Base-by-base conservation (phyloP, 2,797 vertebrate genomes). In the Pseudomugil gertrudae region DNA sequence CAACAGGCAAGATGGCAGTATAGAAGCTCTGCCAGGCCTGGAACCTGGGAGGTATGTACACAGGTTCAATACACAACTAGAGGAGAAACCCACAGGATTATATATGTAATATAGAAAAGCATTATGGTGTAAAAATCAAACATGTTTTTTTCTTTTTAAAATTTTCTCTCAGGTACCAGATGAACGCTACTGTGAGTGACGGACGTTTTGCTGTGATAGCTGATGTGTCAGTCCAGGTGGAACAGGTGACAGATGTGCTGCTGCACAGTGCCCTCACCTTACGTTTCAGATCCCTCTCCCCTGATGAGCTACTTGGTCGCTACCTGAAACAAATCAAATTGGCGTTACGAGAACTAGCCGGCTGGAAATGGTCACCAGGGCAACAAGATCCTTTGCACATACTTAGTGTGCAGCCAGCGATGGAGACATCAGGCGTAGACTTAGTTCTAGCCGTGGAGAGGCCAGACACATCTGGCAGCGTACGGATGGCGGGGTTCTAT, bases 101-200 rank as follows among this genome's bases (percentile, higher is more conserved):
- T 43, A 43, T n/a, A 45, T 40, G 1, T 15, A 15, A 45, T 21
- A 21, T 10, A 14, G 4, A 47, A 45, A 59, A 59, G 26, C 2
- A 1, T 29, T 29, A 9, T n/a, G 4, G 6, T 45, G 1, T 54
- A 3, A 33, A 61, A 66, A 45, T 27, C 9, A 21, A 54, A 19
- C 27, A 36, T 13, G 2, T 70, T 38, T 51, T n/a, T 15, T n/a
- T 15, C 3, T 50, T 43, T 40, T 0, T n/a, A n/a, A n/a, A n/a
- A 89, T 65, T 7, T 6, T 79, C 11, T 74, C 59, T 17, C 86
- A 98, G 96, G 63, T 99, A 99, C 19, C 82, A 95, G 72, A 90
- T 98, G 69, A 98, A 99, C 0, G 95, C 96, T 9, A 97, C 97
- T 0, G 97, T 99, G 80, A 99, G 96, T 1, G 98, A 99, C 0